Conservation (phyloP, 2,888 invertebrate genomes). For the Emesis russula region DNA sequence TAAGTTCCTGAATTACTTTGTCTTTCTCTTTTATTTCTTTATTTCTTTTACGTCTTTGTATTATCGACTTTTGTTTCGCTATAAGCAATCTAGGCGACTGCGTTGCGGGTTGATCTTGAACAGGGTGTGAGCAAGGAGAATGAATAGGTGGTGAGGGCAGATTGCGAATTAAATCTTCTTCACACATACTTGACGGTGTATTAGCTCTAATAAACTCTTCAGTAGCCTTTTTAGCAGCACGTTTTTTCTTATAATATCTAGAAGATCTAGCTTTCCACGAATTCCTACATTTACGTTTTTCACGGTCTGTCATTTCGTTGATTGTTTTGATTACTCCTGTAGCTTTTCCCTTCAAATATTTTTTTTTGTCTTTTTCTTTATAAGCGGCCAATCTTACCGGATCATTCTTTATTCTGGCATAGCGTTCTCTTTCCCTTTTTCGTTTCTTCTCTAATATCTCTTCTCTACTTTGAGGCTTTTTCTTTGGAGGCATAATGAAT, state of each 20-base stretch:
- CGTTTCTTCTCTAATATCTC: not conserved
- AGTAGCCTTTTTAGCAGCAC: not conserved
- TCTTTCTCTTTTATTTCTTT: not conserved
- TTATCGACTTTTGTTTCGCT: not conserved
- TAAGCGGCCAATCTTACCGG: constrained; percentile 1
- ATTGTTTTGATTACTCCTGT: not conserved
- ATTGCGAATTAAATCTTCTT: not conserved
- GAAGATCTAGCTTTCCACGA: not conserved
- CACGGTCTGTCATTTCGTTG: not conserved
- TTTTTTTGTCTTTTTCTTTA: not conserved
- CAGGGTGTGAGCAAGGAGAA: not conserved
- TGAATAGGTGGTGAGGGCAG: not conserved
- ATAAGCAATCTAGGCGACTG: not conserved
- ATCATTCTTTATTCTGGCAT: not conserved
- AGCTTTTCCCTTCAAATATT: constrained; percentile 1
- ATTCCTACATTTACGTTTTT: not conserved
- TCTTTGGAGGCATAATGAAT: not conserved
- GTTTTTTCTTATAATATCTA: not conserved
- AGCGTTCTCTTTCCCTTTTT: not conserved
- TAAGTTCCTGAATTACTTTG: not conserved
- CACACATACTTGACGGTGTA: not conserved
- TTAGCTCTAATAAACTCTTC: constrained; percentile 3
- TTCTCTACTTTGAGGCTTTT: not conserved
- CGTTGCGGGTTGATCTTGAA: not conserved
- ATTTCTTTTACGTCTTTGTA: not conserved